phyloP scores from a whole-genome alignment of 2,113 vertebrate genomes.

The Jaculus jaculus region DNA sequence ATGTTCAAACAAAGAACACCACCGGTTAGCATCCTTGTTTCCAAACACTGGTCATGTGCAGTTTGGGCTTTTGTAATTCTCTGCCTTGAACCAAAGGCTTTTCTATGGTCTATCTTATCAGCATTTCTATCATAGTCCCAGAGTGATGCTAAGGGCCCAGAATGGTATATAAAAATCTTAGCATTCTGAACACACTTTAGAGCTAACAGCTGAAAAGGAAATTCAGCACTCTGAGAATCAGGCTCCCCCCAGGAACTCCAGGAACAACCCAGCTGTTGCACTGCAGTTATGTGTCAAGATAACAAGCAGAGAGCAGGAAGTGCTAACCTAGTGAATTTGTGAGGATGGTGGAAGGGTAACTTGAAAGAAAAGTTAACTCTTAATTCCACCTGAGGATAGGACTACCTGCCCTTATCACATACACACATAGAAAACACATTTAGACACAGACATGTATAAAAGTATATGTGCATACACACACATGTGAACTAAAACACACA shows the following conservation, averaged over 20 bases:
- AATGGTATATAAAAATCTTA: slow-evolving; percentile 72
- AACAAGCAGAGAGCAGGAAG: slow-evolving; percentile 87
- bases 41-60: slow-evolving; percentile 23
- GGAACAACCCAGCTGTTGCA: slow-evolving; percentile 84
- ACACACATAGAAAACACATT: not conserved
- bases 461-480: no score
- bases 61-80: slow-evolving; percentile 40
- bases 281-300: slow-evolving; percentile 80
- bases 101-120: slow-evolving; percentile 65
- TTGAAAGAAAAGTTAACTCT: slow-evolving; percentile 70
- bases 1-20: not conserved
- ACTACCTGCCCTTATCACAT: not conserved
- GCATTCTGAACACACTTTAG: slow-evolving; percentile 70
- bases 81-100: slow-evolving; percentile 52
- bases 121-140: slow-evolving; percentile 61
- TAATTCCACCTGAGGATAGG: slow-evolving; percentile 6
- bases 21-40: not conserved
- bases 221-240: slow-evolving; percentile 83
- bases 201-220: slow-evolving; percentile 83
- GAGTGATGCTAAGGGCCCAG: slow-evolving; percentile 18
- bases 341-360: slow-evolving; percentile 64
- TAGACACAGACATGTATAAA: not conserved
- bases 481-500: not conserved
- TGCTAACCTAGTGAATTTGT: slow-evolving; percentile 84
- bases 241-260: slow-evolving; percentile 79